Evolutionary conservation across 2,113 vertebrate genomes (phyloP).

Genomic region (Corythornis cristatus): DNA sequence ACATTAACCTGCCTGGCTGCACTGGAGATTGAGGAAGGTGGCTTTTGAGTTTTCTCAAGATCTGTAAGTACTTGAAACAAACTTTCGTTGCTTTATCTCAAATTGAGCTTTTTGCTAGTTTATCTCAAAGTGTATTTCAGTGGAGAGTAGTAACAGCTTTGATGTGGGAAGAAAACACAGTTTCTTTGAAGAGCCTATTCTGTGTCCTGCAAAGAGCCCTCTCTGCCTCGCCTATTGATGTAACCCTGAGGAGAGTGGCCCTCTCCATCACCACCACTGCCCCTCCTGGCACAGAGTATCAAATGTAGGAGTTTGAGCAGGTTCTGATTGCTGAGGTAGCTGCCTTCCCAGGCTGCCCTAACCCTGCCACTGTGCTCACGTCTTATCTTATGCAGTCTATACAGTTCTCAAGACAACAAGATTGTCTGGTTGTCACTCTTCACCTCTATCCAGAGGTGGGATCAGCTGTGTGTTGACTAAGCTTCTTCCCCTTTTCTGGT

Average conservation of each 20-base stretch:
- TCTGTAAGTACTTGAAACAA: slow-evolving; percentile 15
- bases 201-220: not conserved
- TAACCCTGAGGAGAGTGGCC: not conserved
- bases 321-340: not conserved
- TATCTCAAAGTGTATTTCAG: not conserved
- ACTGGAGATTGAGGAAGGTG: not conserved
- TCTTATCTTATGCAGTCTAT: not conserved
- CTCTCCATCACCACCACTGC: not conserved
- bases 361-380: accelerated
- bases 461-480: not conserved
- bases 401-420: not conserved
- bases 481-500: not conserved
- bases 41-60: not conserved
- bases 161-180: not conserved
- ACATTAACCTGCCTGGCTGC: accelerated
- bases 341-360: not conserved
- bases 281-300: accelerated
- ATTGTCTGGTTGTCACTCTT: not conserved
- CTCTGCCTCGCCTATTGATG: not conserved
- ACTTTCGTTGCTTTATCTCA: not conserved
- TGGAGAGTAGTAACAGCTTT: not conserved
- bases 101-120: not conserved
- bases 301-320: accelerated
- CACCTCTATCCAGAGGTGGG: not conserved
- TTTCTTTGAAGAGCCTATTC: not conserved